Percentiles rank a stretch among this genome's conserved stretches.
Conservation (phyloP, 2,888 invertebrate genomes). For the Ochropleura leucogaster region DNA sequence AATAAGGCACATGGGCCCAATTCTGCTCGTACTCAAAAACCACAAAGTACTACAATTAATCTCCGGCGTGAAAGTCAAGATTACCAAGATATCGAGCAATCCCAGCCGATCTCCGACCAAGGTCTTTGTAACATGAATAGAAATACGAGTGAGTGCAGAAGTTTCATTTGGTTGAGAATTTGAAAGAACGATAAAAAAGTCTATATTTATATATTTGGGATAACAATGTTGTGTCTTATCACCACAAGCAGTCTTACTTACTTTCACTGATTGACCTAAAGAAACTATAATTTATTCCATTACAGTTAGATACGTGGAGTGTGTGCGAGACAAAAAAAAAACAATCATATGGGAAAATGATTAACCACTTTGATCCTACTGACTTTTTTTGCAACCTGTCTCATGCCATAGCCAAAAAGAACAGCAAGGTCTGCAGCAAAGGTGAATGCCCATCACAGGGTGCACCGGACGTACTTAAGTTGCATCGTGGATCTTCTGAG, state of each 20-base stretch:
- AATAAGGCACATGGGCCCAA: conserved; percentile 39
- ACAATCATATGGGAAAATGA: neutral
- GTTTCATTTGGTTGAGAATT: conserved; percentile 1
- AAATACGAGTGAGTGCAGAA: conserved; percentile 28
- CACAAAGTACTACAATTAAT: conserved; percentile 66
- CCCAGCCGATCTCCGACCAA: conserved; percentile 64
- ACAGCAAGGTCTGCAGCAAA: conserved; percentile 9
- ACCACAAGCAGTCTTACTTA: neutral
- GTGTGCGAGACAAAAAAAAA: neutral
- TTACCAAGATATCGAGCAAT: conserved; percentile 63
- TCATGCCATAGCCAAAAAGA: neutral
- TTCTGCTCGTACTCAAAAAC: conserved; percentile 46
- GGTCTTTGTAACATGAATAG: conserved; percentile 67
- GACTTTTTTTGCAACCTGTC: neutral
- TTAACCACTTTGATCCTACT: neutral
- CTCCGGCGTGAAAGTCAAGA: conserved; percentile 66
- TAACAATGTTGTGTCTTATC: neutral
- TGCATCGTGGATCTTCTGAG: conserved; percentile 42
- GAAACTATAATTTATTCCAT: neutral
- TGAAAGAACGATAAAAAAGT: neutral
- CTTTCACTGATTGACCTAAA: neutral
- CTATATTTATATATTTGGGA: neutral
- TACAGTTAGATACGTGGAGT: neutral
- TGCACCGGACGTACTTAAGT: conserved; percentile 10
- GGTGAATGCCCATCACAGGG: conserved; percentile 32